These are phyloP conservation scores for Amphimedon queenslandica DNA, from an alignment of 37 sponge, comb jelly and placozoan genomes.

Conservation along the genomic window DNA sequence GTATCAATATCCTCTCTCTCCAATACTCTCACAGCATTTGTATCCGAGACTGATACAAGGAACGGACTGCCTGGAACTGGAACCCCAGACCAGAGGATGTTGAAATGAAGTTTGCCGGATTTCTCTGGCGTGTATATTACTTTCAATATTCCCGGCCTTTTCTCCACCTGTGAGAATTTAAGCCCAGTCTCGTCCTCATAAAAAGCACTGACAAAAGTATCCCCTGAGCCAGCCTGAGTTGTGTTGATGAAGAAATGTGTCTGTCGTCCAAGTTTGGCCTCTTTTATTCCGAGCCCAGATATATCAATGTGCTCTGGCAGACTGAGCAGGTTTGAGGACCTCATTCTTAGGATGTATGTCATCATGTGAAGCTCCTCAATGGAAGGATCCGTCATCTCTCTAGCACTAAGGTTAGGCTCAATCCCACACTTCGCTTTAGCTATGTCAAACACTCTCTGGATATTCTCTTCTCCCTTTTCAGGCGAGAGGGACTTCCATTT, in stretches of 20 bases:
- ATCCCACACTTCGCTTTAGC: constrained; percentile 39
- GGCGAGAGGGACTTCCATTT: constrained; percentile 21
- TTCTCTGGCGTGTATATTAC: constrained; percentile 43
- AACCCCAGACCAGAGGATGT: constrained; percentile 51
- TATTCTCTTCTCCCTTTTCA: constrained; percentile 31
- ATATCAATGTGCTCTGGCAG: constrained; percentile 53
- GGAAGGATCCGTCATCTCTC: constrained; percentile 28
- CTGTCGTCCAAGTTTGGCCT: constrained; percentile 29
- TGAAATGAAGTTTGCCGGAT: constrained; percentile 33
- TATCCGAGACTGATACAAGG: constrained; percentile 38
- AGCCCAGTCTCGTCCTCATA: constrained; percentile 33
- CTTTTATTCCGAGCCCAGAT: constrained; percentile 51
- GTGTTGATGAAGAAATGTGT: constrained; percentile 61
- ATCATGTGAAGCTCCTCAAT: constrained; percentile 74
- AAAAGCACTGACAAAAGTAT: constrained; percentile 47
- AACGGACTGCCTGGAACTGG: constrained; percentile 70
- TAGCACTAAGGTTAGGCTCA: constrained; percentile 18
- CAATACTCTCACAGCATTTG: constrained; percentile 27
- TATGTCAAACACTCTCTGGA: constrained; percentile 10
- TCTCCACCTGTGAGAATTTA: constrained; percentile 16
- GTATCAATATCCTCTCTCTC: constrained; percentile 30
- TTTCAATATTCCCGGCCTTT: constrained; percentile 2
- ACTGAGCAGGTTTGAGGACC: constrained; percentile 32
- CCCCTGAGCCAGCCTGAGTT: constrained; percentile 63
- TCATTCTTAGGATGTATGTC: constrained; percentile 37